Evolutionary conservation across 2,888 invertebrate species (phyloP).

Genomic region (Nipponacmea schrenckii): DNA sequence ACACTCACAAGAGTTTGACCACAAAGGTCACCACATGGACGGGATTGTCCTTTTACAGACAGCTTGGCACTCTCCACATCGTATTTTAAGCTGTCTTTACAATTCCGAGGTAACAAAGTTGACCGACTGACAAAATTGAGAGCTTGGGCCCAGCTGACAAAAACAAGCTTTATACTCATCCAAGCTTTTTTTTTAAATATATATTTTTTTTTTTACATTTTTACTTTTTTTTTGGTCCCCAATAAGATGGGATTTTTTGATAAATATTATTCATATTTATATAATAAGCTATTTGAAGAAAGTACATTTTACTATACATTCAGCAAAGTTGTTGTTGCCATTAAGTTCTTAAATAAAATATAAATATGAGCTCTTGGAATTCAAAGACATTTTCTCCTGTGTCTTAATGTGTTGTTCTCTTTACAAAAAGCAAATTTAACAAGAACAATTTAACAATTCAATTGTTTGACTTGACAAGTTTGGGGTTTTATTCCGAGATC

Average conservation of each 20-base stretch:
- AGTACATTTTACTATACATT: background rate
- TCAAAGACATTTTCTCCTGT: background rate
- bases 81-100: background rate
- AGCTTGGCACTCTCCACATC: too few relatives aligned
- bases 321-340: constrained; percentile 1
- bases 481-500: background rate
- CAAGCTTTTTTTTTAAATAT: constrained; percentile 12
- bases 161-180: constrained; percentile 13
- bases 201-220: constrained; percentile 11
- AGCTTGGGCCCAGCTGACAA: constrained; percentile 15
- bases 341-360: too few relatives aligned
- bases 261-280: background rate
- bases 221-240: constrained; percentile 20
- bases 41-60: too few relatives aligned
- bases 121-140: constrained; percentile 19
- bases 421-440: background rate
- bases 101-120: background rate
- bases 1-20: too few relatives aligned
- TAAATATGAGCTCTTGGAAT: background rate
- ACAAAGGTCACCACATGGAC: too few relatives aligned
- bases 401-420: background rate
- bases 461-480: background rate
- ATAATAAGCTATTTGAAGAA: background rate
- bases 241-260: background rate
- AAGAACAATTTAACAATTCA: background rate